Evolutionary conservation across 2,113 vertebrate genomes (phyloP).

Genomic region (Phalacrocorax pelagicus): DNA sequence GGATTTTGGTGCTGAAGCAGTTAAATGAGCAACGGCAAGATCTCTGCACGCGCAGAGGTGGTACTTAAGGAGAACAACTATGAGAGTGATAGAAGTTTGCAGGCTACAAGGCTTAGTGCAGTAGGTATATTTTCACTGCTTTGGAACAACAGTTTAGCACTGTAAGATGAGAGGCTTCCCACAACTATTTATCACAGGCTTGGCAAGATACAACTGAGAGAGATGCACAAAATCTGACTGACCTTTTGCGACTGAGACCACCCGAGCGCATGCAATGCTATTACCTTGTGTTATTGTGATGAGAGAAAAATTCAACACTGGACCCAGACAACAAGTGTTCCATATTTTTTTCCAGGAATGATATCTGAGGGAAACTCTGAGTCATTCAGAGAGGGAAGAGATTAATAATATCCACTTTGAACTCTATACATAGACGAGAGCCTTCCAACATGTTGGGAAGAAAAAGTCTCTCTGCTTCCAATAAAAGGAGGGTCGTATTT

Average conservation of each 20-base stretch:
- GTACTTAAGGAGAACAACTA: not conserved
- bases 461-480: not conserved
- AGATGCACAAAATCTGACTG: not conserved
- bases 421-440: not conserved
- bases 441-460: not conserved
- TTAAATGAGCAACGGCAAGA: not conserved
- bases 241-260: conserved; percentile 12
- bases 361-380: conserved; percentile 29
- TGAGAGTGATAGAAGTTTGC: not conserved
- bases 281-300: not conserved
- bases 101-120: not conserved
- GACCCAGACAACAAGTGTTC: not conserved
- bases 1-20: not conserved
- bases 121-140: not conserved
- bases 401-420: not conserved
- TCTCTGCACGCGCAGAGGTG: not conserved
- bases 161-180: not conserved
- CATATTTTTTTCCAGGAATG: not conserved
- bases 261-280: conserved; percentile 1
- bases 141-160: not conserved
- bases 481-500: not conserved
- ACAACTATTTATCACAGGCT: not conserved
- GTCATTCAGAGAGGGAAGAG: not conserved
- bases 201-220: not conserved
- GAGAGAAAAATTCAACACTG: conserved; percentile 6